Evolutionary conservation across 2,113 vertebrate species (phyloP), one percentile per base, ranked within the genome.

Genomic region (Microtus oregoni): DNA sequence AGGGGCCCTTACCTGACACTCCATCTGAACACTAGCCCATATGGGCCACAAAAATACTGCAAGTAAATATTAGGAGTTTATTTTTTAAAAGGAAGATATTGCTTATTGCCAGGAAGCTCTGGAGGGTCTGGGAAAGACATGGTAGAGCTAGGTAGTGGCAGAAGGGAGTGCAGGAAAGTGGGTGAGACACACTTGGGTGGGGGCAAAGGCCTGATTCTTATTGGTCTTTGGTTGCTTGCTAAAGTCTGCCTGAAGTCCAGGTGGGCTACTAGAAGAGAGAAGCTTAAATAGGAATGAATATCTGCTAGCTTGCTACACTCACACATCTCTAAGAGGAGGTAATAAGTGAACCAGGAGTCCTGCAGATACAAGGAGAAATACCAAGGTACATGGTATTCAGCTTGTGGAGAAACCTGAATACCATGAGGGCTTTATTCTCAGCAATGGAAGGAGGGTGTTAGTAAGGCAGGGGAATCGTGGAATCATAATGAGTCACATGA

Each of bases 231-330:
- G 35, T 81, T 88, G 76, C 77, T 86, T 77, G 65, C 58, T 22
- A 50, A 94, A 94, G 44, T 88, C 87, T 75, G 63, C 72, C 73
- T 41, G 55, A 86, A 87, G 65, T 38, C 17, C 82, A 65, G 52
- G 28, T 68, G 24, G 35, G 55, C 26, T 47, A 73, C 28, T 52
- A 83, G 35, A 75, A 41, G n/a, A 92, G 58, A 67, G 7, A 19
- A 20, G 22, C 19, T 20, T 13, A 65, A 65, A 55, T 8, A n/a
- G 81, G 68, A 94, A 95, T 28, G 30, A 70, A 3, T 4, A 77
- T 30, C 67, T 83, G 52, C 52, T 77, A 73, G 35, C 52, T 61
- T 81, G 38, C 44, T 55, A 61, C 4, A 70, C 24, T 44, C 72
- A 76, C n/a, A 72, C 3, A 70, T 50, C 22, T 90, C 76, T 79